A percentile compares a stretch with the other conserved stretches of the same genome.
Conservation (phyloP, 2,797 vertebrate species). For the Trachops cirrhosus region DNA sequence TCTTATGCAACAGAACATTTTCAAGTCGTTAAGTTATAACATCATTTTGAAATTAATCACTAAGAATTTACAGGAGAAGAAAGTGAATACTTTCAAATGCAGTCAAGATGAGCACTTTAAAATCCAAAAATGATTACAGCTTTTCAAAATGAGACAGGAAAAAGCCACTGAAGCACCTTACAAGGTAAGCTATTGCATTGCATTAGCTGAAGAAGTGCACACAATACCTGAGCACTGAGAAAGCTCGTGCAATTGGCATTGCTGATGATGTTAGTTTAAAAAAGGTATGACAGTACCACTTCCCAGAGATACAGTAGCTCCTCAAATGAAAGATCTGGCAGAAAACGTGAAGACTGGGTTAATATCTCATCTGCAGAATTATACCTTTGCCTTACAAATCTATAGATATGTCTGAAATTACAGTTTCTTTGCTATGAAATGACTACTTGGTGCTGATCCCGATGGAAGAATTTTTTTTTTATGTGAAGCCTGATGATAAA, state of each 20-base stretch:
- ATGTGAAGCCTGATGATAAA: not conserved
- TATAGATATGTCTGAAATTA: not conserved
- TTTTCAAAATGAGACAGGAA: not conserved
- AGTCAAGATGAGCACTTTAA: not conserved
- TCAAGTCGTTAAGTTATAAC: not conserved
- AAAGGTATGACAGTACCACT: not conserved
- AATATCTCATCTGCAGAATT: not conserved
- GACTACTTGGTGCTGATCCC: not conserved
- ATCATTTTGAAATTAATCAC: conserved; percentile 3
- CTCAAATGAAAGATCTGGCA: not conserved
- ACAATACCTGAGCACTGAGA: not conserved
- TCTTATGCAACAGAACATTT: not conserved
- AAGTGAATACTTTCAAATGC: not conserved
- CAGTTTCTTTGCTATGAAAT: not conserved
- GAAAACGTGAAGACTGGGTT: not conserved
- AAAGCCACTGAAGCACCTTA: not conserved
- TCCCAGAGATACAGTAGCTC: not conserved
- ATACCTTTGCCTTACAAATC: not conserved
- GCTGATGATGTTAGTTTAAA: not conserved
- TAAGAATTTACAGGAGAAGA: not conserved
- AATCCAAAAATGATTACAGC: not conserved
- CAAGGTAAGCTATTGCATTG: not conserved
- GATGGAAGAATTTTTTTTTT: not conserved
- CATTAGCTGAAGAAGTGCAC: not conserved
- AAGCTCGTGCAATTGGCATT: not conserved